Base-by-base conservation (phyloP, 2,888 invertebrate genomes). In the Prosopocoilus inquinatus region DNA sequence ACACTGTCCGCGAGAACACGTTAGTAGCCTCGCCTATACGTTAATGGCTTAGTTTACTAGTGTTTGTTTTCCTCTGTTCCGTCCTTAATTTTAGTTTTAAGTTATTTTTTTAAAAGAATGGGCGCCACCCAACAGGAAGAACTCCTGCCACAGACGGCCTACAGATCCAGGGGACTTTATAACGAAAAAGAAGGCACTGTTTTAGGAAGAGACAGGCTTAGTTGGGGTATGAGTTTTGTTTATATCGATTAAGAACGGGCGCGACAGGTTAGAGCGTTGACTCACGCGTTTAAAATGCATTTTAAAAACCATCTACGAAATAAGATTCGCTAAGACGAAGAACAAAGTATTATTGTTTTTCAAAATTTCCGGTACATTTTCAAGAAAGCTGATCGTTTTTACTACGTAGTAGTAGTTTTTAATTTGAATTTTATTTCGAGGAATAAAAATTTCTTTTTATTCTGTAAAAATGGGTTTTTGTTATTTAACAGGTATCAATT, bases 121-220 rank as follows among this genome's bases (percentile, higher is more conserved):
- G 41, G 41, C 15, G 12, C 12, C 9, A 9, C 41, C 8, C 41
- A 41, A 41, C 15, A 41, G 12, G 41, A 41, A 11, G 41, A 41
- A 41, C 16, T 41, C 15, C 16, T 41, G 45, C 58, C 51, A 53
- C 66, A 67, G 67, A 73, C 79, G 59, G 67, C 75, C 12, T 66
- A 80, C 57, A 75, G 70, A 59, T 28, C 20, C 20, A 70, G 66
- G 38, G 84, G 83, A 69, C 60, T 85, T 53, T 86, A 82, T 75
- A 83, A 86, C 71, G 68, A 78, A 34, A 80, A 83, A 58, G 82
- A 81, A 41, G 80, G 81, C 41, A 81, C 82, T 59, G 78, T 85
- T 64, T 76, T 85, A 64, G 86, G 86, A 52, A 78, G 86, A 65
- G 83, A 82, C 45, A 81, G 80, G 45, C 72, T 78, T 63, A 84